These are phyloP conservation scores for human (Homo sapiens) DNA, from an alignment of 2,113 vertebrate species.

Conservation along the genomic window GRCh38 chr11:44286001-44286500, in stretches of 20 bases:
- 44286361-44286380: neutral
- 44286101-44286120: neutral
- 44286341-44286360: neutral
- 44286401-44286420: neutral
- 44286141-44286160: neutral
- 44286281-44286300: neutral
- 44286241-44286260: neutral
- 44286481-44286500: slow-evolving; percentile 73
- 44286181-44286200: accelerated
- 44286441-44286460: neutral
- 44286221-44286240: neutral
- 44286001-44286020: neutral
- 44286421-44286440: neutral
- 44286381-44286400: neutral
- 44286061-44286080: neutral
- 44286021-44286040: neutral
- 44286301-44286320: neutral
- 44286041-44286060: neutral
- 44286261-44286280: neutral
- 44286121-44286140: no score
- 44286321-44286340: neutral
- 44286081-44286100: neutral
- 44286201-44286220: neutral
- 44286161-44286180: neutral
- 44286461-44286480: slow-evolving; percentile 31